These are phyloP conservation scores for Hofmannophila pseudospretella DNA, from an alignment of 2,888 invertebrate species.

Conservation along the genomic window DNA sequence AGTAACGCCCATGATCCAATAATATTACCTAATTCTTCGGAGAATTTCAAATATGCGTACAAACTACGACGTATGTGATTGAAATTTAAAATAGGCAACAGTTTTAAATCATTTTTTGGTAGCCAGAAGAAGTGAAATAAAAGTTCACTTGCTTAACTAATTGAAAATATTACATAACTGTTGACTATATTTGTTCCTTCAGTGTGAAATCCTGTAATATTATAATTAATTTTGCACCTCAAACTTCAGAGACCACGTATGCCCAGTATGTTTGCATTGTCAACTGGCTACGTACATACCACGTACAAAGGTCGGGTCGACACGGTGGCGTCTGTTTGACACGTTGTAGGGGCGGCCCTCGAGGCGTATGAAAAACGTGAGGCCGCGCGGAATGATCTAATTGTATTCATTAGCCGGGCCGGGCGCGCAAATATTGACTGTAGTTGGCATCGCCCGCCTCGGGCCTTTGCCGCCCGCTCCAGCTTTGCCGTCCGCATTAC, in stretches of 20 bases:
- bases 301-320: conserved; percentile 44
- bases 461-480: conserved; percentile 19
- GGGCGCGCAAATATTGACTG: conserved; percentile 71
- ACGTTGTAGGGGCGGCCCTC: conserved; percentile 53
- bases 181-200: too few relatives aligned
- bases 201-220: conserved; percentile 1
- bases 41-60: background rate
- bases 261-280: conserved; percentile 7
- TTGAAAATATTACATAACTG: too few relatives aligned
- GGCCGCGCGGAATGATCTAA: conserved; percentile 78
- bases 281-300: conserved; percentile 38
- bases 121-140: too few relatives aligned
- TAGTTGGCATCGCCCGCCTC: conserved; percentile 45
- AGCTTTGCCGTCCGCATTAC: too few relatives aligned
- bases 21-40: background rate
- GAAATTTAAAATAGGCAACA: too few relatives aligned
- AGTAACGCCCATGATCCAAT: too few relatives aligned
- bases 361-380: conserved; percentile 72
- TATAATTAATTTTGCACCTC: conserved; percentile 22
- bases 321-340: conserved; percentile 46
- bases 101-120: too few relatives aligned
- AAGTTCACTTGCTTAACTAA: too few relatives aligned
- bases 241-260: conserved; percentile 17
- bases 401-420: conserved; percentile 76
- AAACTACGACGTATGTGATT: too few relatives aligned